These are phyloP conservation scores for Neoaliturus tenellus DNA, from an alignment of 2,888 invertebrate species.

Conservation along the genomic window DNA sequence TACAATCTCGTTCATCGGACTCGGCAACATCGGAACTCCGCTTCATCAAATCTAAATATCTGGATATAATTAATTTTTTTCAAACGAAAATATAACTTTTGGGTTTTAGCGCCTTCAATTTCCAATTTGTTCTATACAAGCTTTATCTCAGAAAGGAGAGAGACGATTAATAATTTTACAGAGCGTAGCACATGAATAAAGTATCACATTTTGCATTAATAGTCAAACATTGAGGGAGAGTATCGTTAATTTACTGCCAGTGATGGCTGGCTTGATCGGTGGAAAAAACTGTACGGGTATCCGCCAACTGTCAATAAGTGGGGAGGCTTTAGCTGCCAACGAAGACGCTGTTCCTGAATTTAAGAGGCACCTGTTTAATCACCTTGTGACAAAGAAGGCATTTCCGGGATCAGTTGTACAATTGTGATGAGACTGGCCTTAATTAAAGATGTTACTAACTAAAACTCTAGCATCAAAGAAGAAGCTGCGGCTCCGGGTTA, in stretches of 20 bases:
- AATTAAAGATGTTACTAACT: constrained; percentile 56
- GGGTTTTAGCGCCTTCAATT: too few species aligned
- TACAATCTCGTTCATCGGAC: too few species aligned
- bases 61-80: too few species aligned
- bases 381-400: constrained; percentile 50
- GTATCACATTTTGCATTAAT: constrained; percentile 35
- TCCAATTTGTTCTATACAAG: too few species aligned
- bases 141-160: too few species aligned
- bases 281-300: constrained; percentile 59
- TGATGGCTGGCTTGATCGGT: constrained; percentile 45
- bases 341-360: constrained; percentile 36
- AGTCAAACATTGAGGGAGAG: constrained; percentile 18
- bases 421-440: constrained; percentile 56
- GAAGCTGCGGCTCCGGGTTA: constrained; percentile 63
- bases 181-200: too few species aligned
- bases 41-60: too few species aligned
- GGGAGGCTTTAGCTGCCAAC: constrained; percentile 44
- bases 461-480: constrained; percentile 52
- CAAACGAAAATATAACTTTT: too few species aligned
- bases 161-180: too few species aligned
- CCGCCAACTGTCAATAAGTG: constrained; percentile 33
- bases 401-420: constrained; percentile 53
- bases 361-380: neutral
- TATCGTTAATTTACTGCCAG: constrained; percentile 47
- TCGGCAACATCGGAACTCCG: too few species aligned